Evolutionary conservation across 2,888 invertebrate species (phyloP).

Genomic region (Emmelina monodactyla): DNA sequence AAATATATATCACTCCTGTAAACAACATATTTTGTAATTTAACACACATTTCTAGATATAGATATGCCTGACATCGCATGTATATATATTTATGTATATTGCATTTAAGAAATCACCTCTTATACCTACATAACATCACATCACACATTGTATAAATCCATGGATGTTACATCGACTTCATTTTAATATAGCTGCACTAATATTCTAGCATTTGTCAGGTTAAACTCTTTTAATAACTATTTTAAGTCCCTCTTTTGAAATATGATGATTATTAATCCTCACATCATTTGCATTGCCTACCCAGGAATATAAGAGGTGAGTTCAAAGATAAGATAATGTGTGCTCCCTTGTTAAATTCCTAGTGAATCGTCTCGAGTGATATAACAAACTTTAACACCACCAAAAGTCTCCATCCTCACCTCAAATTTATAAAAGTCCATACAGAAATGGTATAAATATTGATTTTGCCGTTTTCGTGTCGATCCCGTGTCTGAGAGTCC

Average conservation of each 20-base stretch:
- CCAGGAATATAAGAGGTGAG: conserved; percentile 48
- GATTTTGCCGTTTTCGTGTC: too few species aligned
- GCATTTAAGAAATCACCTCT: conserved; percentile 52
- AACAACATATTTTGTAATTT: too few species aligned
- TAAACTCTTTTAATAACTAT: conserved; percentile 44
- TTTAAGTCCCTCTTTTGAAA: conserved; percentile 10
- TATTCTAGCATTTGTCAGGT: conserved; percentile 74
- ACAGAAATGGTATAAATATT: conserved; percentile 8
- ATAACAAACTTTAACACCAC: conserved; percentile 14
- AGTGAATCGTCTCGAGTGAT: background rate
- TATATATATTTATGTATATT: conserved; percentile 35
- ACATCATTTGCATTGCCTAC: conserved; percentile 20
- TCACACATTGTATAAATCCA: conserved; percentile 42
- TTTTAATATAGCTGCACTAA: conserved; percentile 23
- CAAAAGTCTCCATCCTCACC: background rate
- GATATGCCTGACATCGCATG: conserved; percentile 15
- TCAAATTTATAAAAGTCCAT: conserved; percentile 4
- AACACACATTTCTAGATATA: too few species aligned
- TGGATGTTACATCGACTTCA: conserved; percentile 47
- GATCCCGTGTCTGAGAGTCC: too few species aligned
- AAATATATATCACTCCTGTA: too few species aligned
- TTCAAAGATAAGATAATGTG: conserved; percentile 30
- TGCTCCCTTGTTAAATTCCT: background rate
- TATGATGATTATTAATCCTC: conserved; percentile 11
- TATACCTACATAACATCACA: conserved; percentile 40